Conservation (phyloP, 2,113 vertebrate species). For the Salvelinus namaycush region DNA sequence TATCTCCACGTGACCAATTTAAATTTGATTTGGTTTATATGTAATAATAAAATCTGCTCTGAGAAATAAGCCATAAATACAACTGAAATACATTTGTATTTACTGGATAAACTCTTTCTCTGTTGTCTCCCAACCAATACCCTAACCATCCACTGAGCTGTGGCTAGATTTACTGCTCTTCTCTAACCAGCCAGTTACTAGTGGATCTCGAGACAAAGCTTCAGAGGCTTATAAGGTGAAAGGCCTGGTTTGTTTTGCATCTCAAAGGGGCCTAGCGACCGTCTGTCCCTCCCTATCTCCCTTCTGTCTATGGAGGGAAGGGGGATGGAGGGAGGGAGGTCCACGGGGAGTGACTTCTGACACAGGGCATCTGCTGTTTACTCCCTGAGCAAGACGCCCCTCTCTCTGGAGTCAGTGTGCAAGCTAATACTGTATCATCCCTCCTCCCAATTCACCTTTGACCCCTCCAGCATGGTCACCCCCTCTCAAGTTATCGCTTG, state of each 20-base stretch:
- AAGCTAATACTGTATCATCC: conserved; percentile 46
- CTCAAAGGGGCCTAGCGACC: conserved; percentile 37
- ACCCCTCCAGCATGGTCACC: conserved; percentile 28
- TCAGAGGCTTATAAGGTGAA: conserved; percentile 25
- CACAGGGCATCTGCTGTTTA: conserved; percentile 56
- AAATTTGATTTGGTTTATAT: no score
- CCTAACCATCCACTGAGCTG: no score
- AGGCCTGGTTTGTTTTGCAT: conserved; percentile 39
- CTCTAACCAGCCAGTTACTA: no score
- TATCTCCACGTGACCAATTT: no score
- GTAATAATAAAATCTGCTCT: no score
- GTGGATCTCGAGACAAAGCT: conserved; percentile 28
- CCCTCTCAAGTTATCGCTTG: no score
- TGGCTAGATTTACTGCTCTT: no score
- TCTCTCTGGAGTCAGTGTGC: conserved; percentile 28
- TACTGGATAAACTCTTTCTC: neutral
- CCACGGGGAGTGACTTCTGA: conserved; percentile 48
- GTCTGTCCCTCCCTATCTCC: conserved; percentile 53
- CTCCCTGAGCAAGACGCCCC: conserved; percentile 20
- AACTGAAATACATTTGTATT: neutral
- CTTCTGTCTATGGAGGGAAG: conserved; percentile 40
- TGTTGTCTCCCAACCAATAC: neutral
- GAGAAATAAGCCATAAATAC: no score
- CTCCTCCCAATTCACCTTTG: conserved; percentile 12
- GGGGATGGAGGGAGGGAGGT: conserved; percentile 2